Evolutionary conservation across 92 coral and sea anemone species (phyloP), one percentile per base, ranked within the genome.

Genomic region (Siderastrea radians): DNA sequence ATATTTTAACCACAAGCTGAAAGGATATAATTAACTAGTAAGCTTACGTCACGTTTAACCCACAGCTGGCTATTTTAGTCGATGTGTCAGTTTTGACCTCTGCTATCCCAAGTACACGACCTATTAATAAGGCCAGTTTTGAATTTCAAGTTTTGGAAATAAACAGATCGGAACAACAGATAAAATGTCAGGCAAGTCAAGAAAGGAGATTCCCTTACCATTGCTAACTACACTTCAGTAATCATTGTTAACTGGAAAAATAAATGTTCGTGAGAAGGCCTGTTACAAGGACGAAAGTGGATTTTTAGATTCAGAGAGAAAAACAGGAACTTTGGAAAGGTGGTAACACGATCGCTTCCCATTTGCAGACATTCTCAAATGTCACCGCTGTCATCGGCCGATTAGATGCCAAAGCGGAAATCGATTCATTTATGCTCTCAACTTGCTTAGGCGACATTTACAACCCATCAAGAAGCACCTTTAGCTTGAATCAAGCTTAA

Each of bases 351-450:
- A 81, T n/a, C 75, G 6, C 10, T 17, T 62, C 8, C 53, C 49
- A 55, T 57, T 76, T 68, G 47, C 38, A 26, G 15, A 38, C 15
- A 6, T 54, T 48, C 78, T 66, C 72, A 1, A 4, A 59, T 70
- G 46, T 54, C 86, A 16, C 49, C 13, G 78, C 78, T 82, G 77
- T 82, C 86, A 49, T 54, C 86, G 69, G 78, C 58, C 64, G 86
- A 59, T 82, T 47, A 55, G 44, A 55, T 82, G 57, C 68, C 54
- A 62, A 26, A 70, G 16, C 86, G 68, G 86, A 69, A 55, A 47
- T 16, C 47, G 2, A 19, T 68, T 51, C 50, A 38, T 49, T 50
- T 52, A 52, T 58, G 75, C 75, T 68, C 52, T 80, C 11, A 54
- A 66, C 72, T 51, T 67, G 49, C 38, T 47, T 49, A 58, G 54